Evolutionary conservation across 2,888 invertebrate species (phyloP).

Genomic region (Choreutis nemorana): DNA sequence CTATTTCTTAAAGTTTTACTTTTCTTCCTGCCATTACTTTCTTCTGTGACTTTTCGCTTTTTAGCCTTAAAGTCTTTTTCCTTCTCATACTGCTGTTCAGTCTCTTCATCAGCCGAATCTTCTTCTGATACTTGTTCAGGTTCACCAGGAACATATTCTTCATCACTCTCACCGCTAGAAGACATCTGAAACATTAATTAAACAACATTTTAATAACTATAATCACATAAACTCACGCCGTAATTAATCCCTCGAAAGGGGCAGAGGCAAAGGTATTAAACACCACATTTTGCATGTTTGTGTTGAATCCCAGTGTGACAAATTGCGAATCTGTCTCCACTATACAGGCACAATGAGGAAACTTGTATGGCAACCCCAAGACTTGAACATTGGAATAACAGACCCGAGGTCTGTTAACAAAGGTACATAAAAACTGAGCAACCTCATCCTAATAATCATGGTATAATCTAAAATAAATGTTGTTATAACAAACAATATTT

Average conservation of each 20-base stretch:
- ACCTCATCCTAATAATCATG: no score
- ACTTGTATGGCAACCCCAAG: no score
- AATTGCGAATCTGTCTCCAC: no score
- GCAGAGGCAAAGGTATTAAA: no score
- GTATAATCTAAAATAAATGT: no score
- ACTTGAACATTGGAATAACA: background rate
- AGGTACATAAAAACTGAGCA: background rate
- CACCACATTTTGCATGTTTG: no score
- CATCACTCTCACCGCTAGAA: slow-evolving; percentile 81
- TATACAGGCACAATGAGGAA: no score
- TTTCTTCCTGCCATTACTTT: slow-evolving; percentile 30
- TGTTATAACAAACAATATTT: slow-evolving; percentile 1
- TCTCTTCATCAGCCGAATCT: slow-evolving; percentile 71
- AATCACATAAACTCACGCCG: background rate
- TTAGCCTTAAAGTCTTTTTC: slow-evolving; percentile 38
- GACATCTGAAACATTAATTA: slow-evolving; percentile 37
- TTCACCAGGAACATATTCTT: slow-evolving; percentile 76
- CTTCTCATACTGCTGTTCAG: slow-evolving; percentile 62
- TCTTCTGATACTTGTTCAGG: slow-evolving; percentile 73
- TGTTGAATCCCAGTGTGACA: no score
- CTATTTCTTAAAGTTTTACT: slow-evolving; percentile 21
- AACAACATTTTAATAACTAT: background rate
- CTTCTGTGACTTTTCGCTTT: slow-evolving; percentile 32
- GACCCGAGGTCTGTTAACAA: background rate
- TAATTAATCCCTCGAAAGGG: no score